These are phyloP conservation scores for Vombatus ursinus DNA, from an alignment of 2,113 vertebrate species.

Conservation along the genomic window DNA sequence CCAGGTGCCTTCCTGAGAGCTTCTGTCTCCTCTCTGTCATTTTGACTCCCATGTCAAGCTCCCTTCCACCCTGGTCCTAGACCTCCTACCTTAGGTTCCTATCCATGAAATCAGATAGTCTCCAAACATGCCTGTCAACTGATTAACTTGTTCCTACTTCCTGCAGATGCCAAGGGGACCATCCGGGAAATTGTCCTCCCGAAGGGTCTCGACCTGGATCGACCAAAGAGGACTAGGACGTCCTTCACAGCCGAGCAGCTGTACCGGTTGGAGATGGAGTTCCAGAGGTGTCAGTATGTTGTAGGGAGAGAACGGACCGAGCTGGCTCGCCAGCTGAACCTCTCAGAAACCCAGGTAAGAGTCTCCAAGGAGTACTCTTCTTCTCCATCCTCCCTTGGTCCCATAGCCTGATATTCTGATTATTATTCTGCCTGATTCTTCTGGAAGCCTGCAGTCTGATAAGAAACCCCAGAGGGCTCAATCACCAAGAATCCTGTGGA, in stretches of 20 bases:
- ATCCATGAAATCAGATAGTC: neutral
- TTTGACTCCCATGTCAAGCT: neutral
- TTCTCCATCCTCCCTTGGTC: neutral
- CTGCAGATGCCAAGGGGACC: slow-evolving; percentile 95
- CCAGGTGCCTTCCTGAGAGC: neutral
- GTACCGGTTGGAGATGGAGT: slow-evolving; percentile 95
- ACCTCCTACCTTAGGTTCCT: neutral
- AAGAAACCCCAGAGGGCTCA: neutral
- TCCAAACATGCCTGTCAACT: neutral
- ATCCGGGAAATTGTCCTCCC: slow-evolving; percentile 98
- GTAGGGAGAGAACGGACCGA: slow-evolving; percentile 96
- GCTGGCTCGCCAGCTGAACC: slow-evolving; percentile 92
- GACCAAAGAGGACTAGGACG: slow-evolving; percentile 95
- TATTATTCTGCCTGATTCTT: neutral
- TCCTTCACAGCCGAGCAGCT: slow-evolving; percentile 98
- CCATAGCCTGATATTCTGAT: neutral
- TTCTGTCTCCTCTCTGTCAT: neutral
- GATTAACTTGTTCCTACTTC: slow-evolving; percentile 1
- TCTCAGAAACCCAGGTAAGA: slow-evolving; percentile 95
- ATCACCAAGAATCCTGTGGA: neutral
- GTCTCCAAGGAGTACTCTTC: neutral
- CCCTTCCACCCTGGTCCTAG: neutral
- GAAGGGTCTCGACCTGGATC: slow-evolving; percentile 95
- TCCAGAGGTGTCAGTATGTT: slow-evolving; percentile 97
- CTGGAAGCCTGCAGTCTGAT: neutral